Percentiles rank a stretch among this genome's conserved stretches.
Evolutionary conservation across 2,113 vertebrate genomes (phyloP).

Genomic region (Hemiprocne comata): DNA sequence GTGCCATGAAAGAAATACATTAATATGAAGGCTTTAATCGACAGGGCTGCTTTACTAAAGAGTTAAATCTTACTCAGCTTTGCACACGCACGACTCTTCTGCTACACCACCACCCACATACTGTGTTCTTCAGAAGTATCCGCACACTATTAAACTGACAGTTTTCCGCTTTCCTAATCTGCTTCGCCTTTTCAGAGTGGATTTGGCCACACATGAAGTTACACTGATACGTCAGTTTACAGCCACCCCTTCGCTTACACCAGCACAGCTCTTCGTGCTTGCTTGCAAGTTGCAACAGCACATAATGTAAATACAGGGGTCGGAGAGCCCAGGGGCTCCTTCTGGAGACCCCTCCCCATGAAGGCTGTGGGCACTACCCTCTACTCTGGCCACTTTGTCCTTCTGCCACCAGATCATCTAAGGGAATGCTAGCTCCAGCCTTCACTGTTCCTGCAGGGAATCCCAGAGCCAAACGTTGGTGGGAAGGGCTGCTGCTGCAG

Average conservation of each 20-base stretch:
- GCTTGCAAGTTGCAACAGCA: neutral
- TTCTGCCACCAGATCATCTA: neutral
- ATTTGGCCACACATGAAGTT: conserved; percentile 40
- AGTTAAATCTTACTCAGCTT: neutral
- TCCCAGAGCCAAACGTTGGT: neutral
- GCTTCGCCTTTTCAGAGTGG: neutral
- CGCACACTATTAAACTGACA: neutral
- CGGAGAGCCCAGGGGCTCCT: neutral
- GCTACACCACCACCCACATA: neutral
- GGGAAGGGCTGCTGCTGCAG: neutral
- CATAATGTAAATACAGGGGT: neutral
- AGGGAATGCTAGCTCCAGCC: neutral
- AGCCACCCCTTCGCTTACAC: neutral
- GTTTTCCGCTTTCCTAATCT: neutral
- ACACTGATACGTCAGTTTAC: neutral
- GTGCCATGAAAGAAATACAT: neutral
- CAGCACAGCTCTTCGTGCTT: neutral
- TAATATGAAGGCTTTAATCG: neutral
- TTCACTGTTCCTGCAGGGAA: accelerated
- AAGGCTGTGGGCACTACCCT: accelerated
- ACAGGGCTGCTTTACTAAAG: neutral
- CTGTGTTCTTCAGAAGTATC: neutral
- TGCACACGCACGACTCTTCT: neutral
- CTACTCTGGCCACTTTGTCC: neutral
- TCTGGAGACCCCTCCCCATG: neutral